These are phyloP conservation scores for Lagodon rhomboides DNA, from an alignment of 2,797 vertebrate genomes.

Conservation along the genomic window DNA sequence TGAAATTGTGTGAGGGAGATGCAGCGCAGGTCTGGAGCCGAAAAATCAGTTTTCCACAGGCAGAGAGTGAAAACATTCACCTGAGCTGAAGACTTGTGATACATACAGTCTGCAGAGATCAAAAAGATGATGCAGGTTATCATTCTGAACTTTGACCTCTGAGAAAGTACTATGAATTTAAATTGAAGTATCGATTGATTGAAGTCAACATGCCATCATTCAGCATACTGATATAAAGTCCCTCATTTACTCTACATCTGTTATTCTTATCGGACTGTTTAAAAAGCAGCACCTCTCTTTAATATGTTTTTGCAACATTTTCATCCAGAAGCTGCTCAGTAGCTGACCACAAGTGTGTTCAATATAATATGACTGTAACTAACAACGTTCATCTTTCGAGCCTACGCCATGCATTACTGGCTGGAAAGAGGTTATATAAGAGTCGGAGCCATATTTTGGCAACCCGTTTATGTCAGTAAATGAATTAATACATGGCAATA, in stretches of 20 bases:
- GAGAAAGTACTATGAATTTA: neutral
- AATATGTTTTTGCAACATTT: neutral
- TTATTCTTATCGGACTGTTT: neutral
- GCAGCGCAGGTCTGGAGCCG: neutral
- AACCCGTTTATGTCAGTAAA: too few relatives aligned
- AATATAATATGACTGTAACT: too few relatives aligned
- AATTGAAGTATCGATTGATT: neutral
- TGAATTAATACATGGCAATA: too few relatives aligned
- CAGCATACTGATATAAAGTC: neutral
- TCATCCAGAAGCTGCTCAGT: neutral
- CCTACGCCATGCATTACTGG: too few relatives aligned
- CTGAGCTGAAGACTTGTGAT: constrained; percentile 13
- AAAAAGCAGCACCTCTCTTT: neutral
- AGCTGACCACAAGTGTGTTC: too few relatives aligned
- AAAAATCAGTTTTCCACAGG: constrained; percentile 40
- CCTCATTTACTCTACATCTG: neutral
- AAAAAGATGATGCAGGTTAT: neutral
- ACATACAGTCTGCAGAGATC: constrained; percentile 16
- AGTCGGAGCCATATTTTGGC: too few relatives aligned
- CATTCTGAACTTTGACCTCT: neutral
- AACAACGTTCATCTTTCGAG: neutral
- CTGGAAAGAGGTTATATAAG: too few relatives aligned
- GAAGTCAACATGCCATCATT: too few relatives aligned
- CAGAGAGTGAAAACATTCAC: constrained; percentile 19
- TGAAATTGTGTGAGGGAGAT: constrained; percentile 59